Base-by-base conservation (phyloP, 2,888 invertebrate genomes). In the Leptopilina myrica region DNA sequence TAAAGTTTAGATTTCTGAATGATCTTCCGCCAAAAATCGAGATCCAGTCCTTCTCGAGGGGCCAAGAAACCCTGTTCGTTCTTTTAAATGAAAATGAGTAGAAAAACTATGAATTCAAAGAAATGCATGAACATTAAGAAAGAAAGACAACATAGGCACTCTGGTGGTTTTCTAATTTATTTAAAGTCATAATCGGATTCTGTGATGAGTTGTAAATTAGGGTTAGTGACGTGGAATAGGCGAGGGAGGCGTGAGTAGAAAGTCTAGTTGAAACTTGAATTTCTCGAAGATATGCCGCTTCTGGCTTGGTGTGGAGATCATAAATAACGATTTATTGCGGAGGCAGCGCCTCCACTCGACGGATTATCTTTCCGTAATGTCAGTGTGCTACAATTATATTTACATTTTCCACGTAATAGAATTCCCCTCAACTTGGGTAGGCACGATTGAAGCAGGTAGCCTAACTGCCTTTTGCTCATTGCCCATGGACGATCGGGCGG, bases 321-420 rank as follows among this genome's bases (percentile, higher is more conserved):
- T 91, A 90, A 91, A 90, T 91, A 88, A 91, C 90, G 86, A 89
- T 89, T 90, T 90, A 90, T 91, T 88, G 88, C 89, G 80, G 86
- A 87, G 88, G 85, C 87, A 88, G 88, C 87, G 89, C 89, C 88
- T 89, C 87, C 87, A 86, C 88, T 87, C 88, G 87, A 89, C 88
- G 89, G 89, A 90, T 90, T 91, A 89, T 89, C 90, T 89, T 88
- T 88, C 89, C 86, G 90, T 90, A 90, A 89, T 90, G 90, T 91
- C 91, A 90, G 88, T 89, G 83, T 85, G 83, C 82, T 87, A 87
- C 90, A 89, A 90, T 90, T 88, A 88, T 89, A 90, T 90, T 90
- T 89, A 89, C 89, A 90, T 90, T 90, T 73, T 56, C 73, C 86
- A 78, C 85, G 84, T 87, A 87, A 89, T 88, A 86, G 86, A 89